Evolutionary conservation across 2,113 vertebrate species (phyloP).

Genomic region (Muntiacus muntjak): DNA sequence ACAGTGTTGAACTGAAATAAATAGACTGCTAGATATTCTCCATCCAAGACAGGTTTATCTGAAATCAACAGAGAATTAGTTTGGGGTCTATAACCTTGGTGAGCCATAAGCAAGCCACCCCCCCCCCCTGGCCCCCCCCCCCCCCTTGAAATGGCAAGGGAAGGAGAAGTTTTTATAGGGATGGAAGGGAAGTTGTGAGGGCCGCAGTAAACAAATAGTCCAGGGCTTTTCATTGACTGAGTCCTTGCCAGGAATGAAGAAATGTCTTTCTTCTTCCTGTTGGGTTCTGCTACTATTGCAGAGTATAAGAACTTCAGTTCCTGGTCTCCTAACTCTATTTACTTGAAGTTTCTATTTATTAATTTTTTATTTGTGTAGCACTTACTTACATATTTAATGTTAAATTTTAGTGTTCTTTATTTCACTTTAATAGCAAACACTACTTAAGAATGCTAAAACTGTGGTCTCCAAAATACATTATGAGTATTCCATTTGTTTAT

Average conservation of each 20-base stretch:
- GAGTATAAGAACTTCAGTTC: neutral
- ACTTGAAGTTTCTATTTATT: neutral
- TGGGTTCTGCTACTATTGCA: neutral
- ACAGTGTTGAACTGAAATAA: neutral
- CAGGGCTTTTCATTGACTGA: neutral
- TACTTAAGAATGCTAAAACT: neutral
- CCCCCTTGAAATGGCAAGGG: neutral
- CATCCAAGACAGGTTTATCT: neutral
- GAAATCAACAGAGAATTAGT: neutral
- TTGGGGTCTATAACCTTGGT: neutral
- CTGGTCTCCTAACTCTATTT: neutral
- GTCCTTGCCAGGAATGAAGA: neutral
- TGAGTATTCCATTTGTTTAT: neutral
- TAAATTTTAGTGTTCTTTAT: neutral
- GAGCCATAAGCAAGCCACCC: neutral
- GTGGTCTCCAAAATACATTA: neutral
- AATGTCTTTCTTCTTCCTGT: neutral
- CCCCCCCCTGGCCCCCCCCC: fast-evolving
- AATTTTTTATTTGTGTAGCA: neutral
- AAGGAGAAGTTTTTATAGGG: neutral
- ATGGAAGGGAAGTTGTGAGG: neutral
- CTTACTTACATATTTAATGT: neutral
- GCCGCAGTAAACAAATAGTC: neutral
- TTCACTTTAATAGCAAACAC: neutral
- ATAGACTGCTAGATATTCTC: neutral